Evolutionary conservation across 2,797 vertebrate species (phyloP), one percentile per base, ranked within the genome.

Genomic region (Sebastes taczanowskii): DNA sequence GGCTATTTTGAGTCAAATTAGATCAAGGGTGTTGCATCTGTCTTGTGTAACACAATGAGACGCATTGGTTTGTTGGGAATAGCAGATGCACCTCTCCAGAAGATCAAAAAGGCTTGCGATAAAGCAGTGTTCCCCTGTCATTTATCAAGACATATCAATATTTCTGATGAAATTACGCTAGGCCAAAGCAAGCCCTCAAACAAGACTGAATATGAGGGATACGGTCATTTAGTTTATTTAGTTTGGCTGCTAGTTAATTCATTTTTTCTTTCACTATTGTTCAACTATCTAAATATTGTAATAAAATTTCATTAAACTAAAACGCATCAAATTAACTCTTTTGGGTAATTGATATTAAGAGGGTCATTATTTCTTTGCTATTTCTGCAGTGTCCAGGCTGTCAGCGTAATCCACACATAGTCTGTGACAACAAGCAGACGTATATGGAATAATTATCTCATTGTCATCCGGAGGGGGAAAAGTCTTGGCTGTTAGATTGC

Each of bases 1-100:
- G 83, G 90, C 93, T 94, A 93, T 94, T 97, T 97, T 94, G 95
- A 96, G 95, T 96, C 94, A 96, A 97, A 98, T 98, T 97, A 97
- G 95, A 96, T 96, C 95, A 92, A 96, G 95, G 93, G 93, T 95
- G 96, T 89, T 88, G 88, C 94, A 94, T 96, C 95, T 96, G 94
- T 95, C 96, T 96, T 96, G 90, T 93, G 91, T 91, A 93, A 95
- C 95, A 96, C 96, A 97, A 96, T 89, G 83, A 88, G 80, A 64
- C 32, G 14, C 84, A 84, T 82, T 92, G 85, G 84, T 88, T 90
- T 78, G 84, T 89, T 82, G 79, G 72, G 75, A 82, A 84, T 56
- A 61, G 87, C 13, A 7, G 78, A 75, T 79, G 82, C 66, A 81
- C 83, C 74, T 84, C 82, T 88, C 60, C 30, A 76, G 20, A 84